Base-by-base conservation (phyloP, 37 sponge, comb jelly and placozoan genomes). In the Theonella swinhoei region DNA sequence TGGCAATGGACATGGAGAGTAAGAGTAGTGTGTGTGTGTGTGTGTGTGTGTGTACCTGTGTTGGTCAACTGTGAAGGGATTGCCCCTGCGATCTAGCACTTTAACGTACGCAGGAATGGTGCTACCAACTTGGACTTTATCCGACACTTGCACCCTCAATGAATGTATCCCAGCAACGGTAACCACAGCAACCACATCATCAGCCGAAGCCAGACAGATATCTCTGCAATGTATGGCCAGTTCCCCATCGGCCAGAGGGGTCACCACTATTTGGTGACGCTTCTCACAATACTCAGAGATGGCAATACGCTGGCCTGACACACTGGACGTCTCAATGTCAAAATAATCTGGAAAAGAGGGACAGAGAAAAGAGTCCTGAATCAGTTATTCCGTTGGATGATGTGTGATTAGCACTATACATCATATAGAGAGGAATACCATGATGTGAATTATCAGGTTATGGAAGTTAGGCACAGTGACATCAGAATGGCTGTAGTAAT, bases 111-210 rank as follows among this genome's bases (percentile, higher is more conserved):
- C 96, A 42, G 82, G 43, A 25, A 85, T 90, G 25, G 80, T 62
- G 39, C 68, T 81, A 2, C 80, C 93, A 5, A 96, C 80, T 77
- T 96, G 91, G 1, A 89, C 85, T 67, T 89, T 89, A 63, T 89
- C 86, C 0, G 85, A 37, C 37, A 89, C 90, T 31, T 60, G 65
- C 54, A 83, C 88, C 29, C 87, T 72, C 11, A 91, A 24, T 9
- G 70, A 62, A 80, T 87, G 31, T 7, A 95, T 43, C 22, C 79
- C 85, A 3, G 90, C 83, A 8, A 95, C 83, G 42, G 60, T 26
- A 26, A 95, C 77, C 34, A 20, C 60, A 0, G 88, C 76, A 3
- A 47, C 43, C 9, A 61, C 62, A 0, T 39, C 54, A 19, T 68
- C 54, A 1, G 66, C 72, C 67, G 67, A 64, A 9, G 71, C 81